Conservation (phyloP, 2,797 vertebrate species). For the Chloroceryle inda region DNA sequence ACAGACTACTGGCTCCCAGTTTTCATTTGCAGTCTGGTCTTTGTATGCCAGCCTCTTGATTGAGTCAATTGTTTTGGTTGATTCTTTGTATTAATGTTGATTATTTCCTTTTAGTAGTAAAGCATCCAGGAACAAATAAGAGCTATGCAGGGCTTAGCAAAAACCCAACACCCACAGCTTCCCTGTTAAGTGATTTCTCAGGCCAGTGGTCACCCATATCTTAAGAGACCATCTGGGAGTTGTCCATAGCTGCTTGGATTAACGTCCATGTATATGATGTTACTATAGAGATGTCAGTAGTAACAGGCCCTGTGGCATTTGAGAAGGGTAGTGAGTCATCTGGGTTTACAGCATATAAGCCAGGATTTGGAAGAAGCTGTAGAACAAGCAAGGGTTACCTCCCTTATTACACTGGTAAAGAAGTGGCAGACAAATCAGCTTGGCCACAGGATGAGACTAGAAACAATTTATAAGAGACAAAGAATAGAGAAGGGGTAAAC, state of each 20-base stretch:
- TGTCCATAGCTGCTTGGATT: rapidly evolving
- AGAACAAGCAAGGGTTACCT: background rate
- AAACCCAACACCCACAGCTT: background rate
- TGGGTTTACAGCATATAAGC: background rate
- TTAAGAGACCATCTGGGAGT: background rate
- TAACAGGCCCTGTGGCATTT: background rate
- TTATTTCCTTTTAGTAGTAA: background rate
- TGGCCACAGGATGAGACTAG: background rate
- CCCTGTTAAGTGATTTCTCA: background rate
- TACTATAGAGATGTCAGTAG: background rate
- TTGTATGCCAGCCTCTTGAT: background rate
- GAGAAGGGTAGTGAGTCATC: background rate
- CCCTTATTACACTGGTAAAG: background rate
- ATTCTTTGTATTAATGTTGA: background rate
- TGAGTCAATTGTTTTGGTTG: rapidly evolving
- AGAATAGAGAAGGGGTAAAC: rapidly evolving
- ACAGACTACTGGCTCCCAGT: background rate
- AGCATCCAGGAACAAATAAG: background rate
- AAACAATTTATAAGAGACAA: background rate
- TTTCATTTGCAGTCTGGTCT: background rate
- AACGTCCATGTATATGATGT: background rate
- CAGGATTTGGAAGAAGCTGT: background rate
- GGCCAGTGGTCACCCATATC: background rate
- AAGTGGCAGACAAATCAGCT: background rate
- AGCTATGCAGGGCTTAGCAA: background rate